Percentiles rank a stretch among this genome's conserved stretches.
Conservation (phyloP, 2,113 vertebrate genomes). For the Aythya baeri region DNA sequence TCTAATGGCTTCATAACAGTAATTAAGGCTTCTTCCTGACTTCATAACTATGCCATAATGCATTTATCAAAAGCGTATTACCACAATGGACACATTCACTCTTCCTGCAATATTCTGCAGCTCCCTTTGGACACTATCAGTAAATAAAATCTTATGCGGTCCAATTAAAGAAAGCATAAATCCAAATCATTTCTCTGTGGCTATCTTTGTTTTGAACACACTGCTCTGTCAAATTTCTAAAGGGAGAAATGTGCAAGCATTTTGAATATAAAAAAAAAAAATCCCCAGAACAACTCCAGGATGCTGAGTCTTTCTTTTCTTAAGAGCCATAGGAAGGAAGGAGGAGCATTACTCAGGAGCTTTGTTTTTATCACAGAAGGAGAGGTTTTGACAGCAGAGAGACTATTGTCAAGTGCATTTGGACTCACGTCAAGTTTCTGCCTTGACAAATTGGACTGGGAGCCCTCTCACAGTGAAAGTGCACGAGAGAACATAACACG, state of each 20-base stretch:
- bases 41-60: constrained; percentile 51
- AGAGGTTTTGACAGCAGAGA: constrained; percentile 52
- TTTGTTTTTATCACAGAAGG: constrained; percentile 39
- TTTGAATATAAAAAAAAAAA: neutral
- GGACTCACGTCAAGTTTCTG: constrained; percentile 19
- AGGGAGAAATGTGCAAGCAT: neutral
- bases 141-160: constrained; percentile 49
- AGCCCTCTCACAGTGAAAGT: neutral
- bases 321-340: constrained; percentile 26
- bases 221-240: neutral
- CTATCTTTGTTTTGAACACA: neutral
- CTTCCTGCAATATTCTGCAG: constrained; percentile 21
- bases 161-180: constrained; percentile 57
- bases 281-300: neutral
- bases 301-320: neutral
- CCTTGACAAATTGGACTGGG: constrained; percentile 37
- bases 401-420: constrained; percentile 33
- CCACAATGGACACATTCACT: constrained; percentile 23
- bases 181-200: neutral
- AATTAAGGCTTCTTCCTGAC: constrained; percentile 62
- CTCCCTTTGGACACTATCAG: constrained; percentile 41
- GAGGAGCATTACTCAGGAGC: neutral
- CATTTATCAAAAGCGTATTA: constrained; percentile 65
- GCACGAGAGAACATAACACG: neutral
- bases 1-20: constrained; percentile 61